These are phyloP conservation scores for Chrysaora quinquecirrha DNA, from an alignment of 30 jellyfish, hydroid and myxozoan genomes.

Conservation along the genomic window DNA sequence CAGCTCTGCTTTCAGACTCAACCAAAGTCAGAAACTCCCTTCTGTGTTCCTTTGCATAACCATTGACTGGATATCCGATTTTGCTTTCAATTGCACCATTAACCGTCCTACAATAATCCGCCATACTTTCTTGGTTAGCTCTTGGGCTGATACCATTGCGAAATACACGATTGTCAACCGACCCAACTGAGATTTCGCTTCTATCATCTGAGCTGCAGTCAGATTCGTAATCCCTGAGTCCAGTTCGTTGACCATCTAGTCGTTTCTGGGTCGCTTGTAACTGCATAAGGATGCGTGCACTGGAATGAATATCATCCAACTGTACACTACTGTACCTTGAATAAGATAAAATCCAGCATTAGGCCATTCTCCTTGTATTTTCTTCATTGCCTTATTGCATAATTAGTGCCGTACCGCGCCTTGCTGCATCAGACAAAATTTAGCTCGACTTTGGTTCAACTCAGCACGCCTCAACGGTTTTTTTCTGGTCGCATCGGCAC, in stretches of 20 bases:
- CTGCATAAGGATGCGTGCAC: slow-evolving; percentile 65
- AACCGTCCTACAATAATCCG: background rate
- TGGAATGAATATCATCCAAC: slow-evolving; percentile 59
- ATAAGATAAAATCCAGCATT: background rate
- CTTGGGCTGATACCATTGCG: background rate
- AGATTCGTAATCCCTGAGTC: slow-evolving; percentile 40
- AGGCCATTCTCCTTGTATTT: background rate
- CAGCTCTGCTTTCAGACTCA: background rate
- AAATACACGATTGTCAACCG: background rate
- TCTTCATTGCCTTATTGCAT: too few species aligned
- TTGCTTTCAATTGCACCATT: background rate
- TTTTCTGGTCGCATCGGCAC: too few species aligned
- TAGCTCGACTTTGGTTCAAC: too few species aligned
- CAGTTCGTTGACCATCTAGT: slow-evolving; percentile 12
- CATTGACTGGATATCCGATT: background rate
- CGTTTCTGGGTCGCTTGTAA: slow-evolving; percentile 51
- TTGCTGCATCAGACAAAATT: too few species aligned
- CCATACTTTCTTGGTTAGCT: background rate
- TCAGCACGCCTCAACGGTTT: too few species aligned
- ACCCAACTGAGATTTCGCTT: slow-evolving; percentile 1
- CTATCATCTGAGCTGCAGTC: slow-evolving; percentile 57
- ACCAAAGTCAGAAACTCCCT: too few species aligned
- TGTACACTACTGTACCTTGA: slow-evolving; percentile 33
- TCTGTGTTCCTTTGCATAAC: too few species aligned
- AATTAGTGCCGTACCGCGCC: too few species aligned